Percentiles rank a stretch among this genome's conserved stretches.
phyloP scores from a whole-genome alignment of 2,113 vertebrate species.

The Bubo bubo region DNA sequence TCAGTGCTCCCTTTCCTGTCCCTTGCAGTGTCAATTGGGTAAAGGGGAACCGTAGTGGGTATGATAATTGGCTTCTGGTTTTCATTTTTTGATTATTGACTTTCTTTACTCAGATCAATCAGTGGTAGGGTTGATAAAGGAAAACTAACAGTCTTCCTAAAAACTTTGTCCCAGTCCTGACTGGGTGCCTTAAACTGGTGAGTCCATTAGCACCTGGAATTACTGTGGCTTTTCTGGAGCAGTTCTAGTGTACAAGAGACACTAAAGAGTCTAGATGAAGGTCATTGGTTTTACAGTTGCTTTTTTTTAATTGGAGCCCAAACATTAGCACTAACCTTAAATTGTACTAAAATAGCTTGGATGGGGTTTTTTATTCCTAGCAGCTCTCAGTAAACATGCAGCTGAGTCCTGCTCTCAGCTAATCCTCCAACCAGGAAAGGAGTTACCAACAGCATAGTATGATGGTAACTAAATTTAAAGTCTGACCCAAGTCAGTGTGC shows the following conservation, averaged over 20 bases:
- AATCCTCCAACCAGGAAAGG: background rate
- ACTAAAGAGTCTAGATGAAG: background rate
- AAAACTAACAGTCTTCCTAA: background rate
- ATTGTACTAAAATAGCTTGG: background rate
- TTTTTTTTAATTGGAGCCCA: background rate
- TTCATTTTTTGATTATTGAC: background rate
- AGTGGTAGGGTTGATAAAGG: background rate
- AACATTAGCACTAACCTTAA: background rate
- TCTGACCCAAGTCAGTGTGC: background rate
- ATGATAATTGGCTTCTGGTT: background rate
- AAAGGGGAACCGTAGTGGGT: background rate
- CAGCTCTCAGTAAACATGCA: background rate
- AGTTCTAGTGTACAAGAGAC: background rate
- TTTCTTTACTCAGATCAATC: background rate
- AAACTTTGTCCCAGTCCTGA: background rate
- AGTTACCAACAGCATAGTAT: background rate
- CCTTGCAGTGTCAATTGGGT: background rate
- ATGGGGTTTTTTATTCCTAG: background rate
- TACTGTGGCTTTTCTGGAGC: background rate
- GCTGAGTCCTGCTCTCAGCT: conserved; percentile 7
- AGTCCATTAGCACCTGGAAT: background rate
- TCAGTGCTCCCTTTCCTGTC: background rate
- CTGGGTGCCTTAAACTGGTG: background rate
- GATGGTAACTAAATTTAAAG: conserved; percentile 51
- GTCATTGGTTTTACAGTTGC: background rate